Base-by-base conservation (phyloP, 1,140 invertebrate species). In the Delia radicum region DNA sequence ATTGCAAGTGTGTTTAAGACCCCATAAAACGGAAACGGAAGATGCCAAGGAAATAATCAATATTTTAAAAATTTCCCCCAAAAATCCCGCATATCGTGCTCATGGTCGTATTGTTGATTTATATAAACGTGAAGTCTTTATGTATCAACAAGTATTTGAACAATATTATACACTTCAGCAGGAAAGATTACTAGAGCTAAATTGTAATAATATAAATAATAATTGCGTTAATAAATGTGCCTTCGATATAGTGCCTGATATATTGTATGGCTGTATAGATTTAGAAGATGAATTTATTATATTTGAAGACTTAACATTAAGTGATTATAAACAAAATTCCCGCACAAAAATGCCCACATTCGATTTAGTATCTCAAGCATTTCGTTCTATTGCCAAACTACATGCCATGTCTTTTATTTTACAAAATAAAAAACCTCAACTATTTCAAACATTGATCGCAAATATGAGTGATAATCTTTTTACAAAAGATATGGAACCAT, bases 61-160 rank as follows among this genome's bases (percentile, higher is more conserved):
- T 13, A 77, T 82, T 62, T 67, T 81, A 28, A 82, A 82, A 62
- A 79, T 82, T 46, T 78, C 81, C 1, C 81, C 81, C 0, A 81
- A 78, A 31, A 82, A 81, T 74, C 77, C 76, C 18, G 81, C 81
- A 1, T 78, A 79, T 3, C 76, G 81, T 24, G 48, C 37, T 8
- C 80, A 81, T 63, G 81, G 80, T 76, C 77, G 74, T 31, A 81
- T 82, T 8, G 77, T 77, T 7, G 81, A 82, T 31, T 77, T 76
- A 33, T 82, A 82, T 48, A 71, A 62, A 4, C 75, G 81, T 0
- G 81, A 82, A 72, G 79, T 81, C 1, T 82, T 80, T 42, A 79
- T 82, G 77, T 82, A 82, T 42, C 62, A 77, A 24, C 18, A 62
- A 48, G 79, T 82, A 28, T 79, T 82, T 18, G 63, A 26, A 21